Base-by-base conservation (phyloP, 2,797 vertebrate species). In the Sebastes matsubarae region DNA sequence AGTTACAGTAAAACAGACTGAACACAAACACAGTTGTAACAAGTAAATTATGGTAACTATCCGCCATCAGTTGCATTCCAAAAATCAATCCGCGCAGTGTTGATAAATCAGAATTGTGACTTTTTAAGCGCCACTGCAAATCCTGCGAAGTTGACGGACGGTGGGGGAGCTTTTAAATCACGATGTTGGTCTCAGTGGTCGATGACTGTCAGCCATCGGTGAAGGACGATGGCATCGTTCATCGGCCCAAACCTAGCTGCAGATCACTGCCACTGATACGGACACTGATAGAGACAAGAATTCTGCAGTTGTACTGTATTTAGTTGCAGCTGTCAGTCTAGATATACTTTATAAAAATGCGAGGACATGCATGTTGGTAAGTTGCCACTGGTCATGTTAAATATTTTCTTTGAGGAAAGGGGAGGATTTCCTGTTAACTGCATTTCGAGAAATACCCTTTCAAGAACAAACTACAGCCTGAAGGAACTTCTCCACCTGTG, bases 401-500 rank as follows among this genome's bases (percentile, higher is more conserved):
- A 81, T 72, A 20, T 68, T 63, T 58, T 38, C 46, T 77, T 74
- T 22, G 20, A 79, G n/a, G 11, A 24, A 18, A 38, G 8, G 22
- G 29, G 27, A 64, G 22, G 16, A 67, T 61, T 83, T 54, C 58
- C 42, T 63, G 3, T n/a, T 22, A 18, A 22, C 4, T 2, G 20
- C 8, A 3, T 80, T 77, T 71, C 6, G 25, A 77, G 25, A 76
- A 64, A 77, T 57, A 9, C 9, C 6, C 2, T 22, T 68, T 54
- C 20, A 72, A 57, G 60, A 77, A 36, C 24, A 83, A 84, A 79
- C 55, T 52, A 20, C n/a, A 22, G 20, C 52, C 52, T 24, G 70
- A 63, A 78, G 34, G 55, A 66, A 59, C 14, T 9, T 57, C 32
- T 75, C 46, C 32, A 63, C 46, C 50, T 42, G 34, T 67, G 78